These are phyloP conservation scores for Timema podura DNA, from an alignment of 2,888 invertebrate species.

Conservation along the genomic window DNA sequence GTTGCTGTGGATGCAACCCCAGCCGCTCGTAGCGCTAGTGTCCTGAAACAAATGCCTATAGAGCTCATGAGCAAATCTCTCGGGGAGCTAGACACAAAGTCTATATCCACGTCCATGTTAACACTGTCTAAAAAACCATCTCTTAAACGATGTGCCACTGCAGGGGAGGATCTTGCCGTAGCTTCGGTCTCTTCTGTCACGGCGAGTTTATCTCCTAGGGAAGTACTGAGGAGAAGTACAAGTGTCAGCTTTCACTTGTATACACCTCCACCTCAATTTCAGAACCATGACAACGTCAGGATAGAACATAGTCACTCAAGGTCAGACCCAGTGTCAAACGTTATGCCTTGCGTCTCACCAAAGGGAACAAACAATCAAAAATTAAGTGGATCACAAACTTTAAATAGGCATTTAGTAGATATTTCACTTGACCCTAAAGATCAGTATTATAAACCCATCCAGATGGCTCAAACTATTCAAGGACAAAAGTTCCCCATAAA, in stretches of 20 bases:
- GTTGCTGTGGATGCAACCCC: conserved; percentile 78
- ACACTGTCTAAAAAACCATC: conserved; percentile 45
- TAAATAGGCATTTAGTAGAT: too few species aligned
- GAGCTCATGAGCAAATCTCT: conserved; percentile 49
- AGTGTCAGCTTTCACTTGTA: conserved; percentile 23
- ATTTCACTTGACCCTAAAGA: neutral
- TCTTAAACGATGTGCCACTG: conserved; percentile 32
- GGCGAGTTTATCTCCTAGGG: conserved; percentile 4
- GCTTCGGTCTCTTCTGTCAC: conserved; percentile 16
- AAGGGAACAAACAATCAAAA: too few species aligned
- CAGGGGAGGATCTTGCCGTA: conserved; percentile 19
- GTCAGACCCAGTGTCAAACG: conserved; percentile 57
- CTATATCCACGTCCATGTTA: neutral
- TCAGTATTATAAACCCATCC: too few species aligned
- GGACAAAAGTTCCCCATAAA: neutral
- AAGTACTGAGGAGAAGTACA: conserved; percentile 22
- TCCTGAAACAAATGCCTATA: conserved; percentile 71
- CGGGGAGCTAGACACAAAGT: conserved; percentile 20
- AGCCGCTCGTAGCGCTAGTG: conserved; percentile 64
- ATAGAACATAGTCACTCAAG: conserved; percentile 62
- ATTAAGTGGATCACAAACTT: too few species aligned
- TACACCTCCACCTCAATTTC: conserved; percentile 31
- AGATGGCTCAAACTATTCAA: neutral
- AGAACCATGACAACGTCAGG: conserved; percentile 37
- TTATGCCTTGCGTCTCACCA: neutral